Evolutionary conservation across 92 coral and sea anemone genomes (phyloP).

Genomic region (Ricordea florida): DNA sequence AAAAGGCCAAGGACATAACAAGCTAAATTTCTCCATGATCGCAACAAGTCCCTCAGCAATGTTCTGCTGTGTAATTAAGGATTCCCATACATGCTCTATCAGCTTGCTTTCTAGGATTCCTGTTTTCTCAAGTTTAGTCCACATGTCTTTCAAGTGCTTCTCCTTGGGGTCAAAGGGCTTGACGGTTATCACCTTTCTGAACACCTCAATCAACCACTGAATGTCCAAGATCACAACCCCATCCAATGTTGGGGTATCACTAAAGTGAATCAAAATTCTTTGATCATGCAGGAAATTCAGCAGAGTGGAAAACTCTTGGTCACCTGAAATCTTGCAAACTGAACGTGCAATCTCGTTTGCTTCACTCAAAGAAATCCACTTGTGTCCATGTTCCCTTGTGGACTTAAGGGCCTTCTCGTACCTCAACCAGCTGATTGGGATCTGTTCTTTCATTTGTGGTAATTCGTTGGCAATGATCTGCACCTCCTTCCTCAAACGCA

Average conservation of each 20-base stretch:
- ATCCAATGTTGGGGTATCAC: slow-evolving; percentile 11
- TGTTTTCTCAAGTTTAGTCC: slow-evolving; percentile 36
- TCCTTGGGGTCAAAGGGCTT: slow-evolving; percentile 6
- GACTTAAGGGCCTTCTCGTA: slow-evolving; percentile 51
- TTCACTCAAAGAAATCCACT: no score
- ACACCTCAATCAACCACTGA: slow-evolving; percentile 64
- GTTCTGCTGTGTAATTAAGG: slow-evolving; percentile 9
- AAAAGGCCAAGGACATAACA: slow-evolving; percentile 46
- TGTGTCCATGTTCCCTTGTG: slow-evolving; percentile 6
- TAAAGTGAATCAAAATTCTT: slow-evolving; percentile 57
- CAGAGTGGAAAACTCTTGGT: slow-evolving; percentile 23
- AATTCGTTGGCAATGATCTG: slow-evolving; percentile 19
- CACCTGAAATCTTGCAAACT: slow-evolving; percentile 7
- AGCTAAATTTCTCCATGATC: slow-evolving; percentile 62
- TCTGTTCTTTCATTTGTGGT: slow-evolving; percentile 5
- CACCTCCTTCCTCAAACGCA: slow-evolving; percentile 30
- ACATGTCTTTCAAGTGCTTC: slow-evolving; percentile 6
- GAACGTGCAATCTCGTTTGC: slow-evolving; percentile 37
- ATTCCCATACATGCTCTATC: slow-evolving; percentile 21
- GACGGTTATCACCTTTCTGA: slow-evolving; percentile 64
- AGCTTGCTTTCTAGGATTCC: slow-evolving; percentile 40
- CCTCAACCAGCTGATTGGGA: slow-evolving; percentile 54
- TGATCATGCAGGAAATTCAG: slow-evolving; percentile 61
- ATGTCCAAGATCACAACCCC: slow-evolving; percentile 46
- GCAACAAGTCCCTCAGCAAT: slow-evolving; percentile 26